phyloP scores from a whole-genome alignment of 2,888 invertebrate genomes.

The Blastobasis lacticolella region DNA sequence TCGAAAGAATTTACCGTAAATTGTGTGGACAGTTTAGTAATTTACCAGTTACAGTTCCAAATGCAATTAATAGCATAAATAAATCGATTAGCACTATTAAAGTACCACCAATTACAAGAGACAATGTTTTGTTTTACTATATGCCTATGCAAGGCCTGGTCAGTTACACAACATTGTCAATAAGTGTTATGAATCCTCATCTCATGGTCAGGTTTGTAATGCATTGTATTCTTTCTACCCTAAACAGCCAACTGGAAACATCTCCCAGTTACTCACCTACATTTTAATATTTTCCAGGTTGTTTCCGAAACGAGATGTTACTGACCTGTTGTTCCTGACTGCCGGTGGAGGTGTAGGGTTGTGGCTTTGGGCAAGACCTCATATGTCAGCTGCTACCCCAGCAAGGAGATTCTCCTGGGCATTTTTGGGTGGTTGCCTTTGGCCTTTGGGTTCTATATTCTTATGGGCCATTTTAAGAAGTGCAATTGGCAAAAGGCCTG shows the following conservation, averaged over 20 bases:
- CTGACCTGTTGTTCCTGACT: conserved; percentile 86
- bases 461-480: conserved; percentile 91
- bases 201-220: conserved; percentile 78
- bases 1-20: conserved; percentile 51
- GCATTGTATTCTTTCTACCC: background rate
- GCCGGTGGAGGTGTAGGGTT: conserved; percentile 88
- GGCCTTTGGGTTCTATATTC: conserved; percentile 92
- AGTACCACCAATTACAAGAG: conserved; percentile 80
- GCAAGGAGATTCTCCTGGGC: conserved; percentile 79
- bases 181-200: conserved; percentile 90
- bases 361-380: conserved; percentile 87
- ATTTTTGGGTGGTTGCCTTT: conserved; percentile 84
- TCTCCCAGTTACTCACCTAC: background rate
- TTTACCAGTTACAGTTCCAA: conserved; percentile 45
- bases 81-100: conserved; percentile 52
- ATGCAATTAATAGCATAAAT: conserved; percentile 49
- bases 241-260: background rate
- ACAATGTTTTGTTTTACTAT: conserved; percentile 84
- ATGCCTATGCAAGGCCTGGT: conserved; percentile 82
- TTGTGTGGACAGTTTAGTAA: conserved; percentile 38
- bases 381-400: conserved; percentile 78
- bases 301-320: conserved; percentile 83
- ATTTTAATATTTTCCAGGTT: conserved; percentile 68
- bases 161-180: conserved; percentile 85
- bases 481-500: conserved; percentile 80